Evolutionary conservation across 2,113 vertebrate genomes (phyloP).

Genomic region (Callospermophilus lateralis): DNA sequence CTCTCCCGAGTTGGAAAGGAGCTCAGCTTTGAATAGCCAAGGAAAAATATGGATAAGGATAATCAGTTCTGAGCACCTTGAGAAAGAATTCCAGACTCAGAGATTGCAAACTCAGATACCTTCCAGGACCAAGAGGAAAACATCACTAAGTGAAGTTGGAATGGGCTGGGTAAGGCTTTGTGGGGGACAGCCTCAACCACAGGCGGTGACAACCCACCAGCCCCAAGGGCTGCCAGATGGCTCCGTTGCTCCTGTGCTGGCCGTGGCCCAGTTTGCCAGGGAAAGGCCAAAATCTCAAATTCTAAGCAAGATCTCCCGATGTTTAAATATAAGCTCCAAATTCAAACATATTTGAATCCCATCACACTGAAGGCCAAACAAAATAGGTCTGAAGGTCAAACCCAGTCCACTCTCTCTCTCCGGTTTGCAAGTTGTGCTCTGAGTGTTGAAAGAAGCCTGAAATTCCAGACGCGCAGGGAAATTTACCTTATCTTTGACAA

Average conservation of each 20-base stretch:
- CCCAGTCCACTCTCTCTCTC: background rate
- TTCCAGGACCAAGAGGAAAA: background rate
- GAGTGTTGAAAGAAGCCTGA: background rate
- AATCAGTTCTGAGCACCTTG: background rate
- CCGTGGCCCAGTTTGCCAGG: background rate
- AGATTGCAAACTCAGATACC: background rate
- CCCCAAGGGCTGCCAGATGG: background rate
- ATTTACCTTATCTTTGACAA: background rate
- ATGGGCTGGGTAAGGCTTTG: background rate
- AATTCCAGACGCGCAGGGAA: constrained; percentile 11
- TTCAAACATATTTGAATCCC: constrained; percentile 2
- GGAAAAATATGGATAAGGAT: background rate
- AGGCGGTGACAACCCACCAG: background rate
- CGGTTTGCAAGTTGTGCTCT: background rate
- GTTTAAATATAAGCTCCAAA: background rate
- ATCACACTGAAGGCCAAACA: background rate
- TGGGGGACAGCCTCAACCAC: background rate
- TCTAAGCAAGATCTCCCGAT: background rate
- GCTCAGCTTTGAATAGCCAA: background rate
- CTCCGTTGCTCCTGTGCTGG: background rate
- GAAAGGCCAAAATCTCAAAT: background rate
- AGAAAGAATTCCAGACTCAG: constrained; percentile 5
- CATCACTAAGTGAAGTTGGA: background rate
- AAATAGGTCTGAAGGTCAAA: constrained; percentile 39
- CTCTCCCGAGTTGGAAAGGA: background rate